phyloP scores from a whole-genome alignment of 23 tunicate species.

The Oikopleura dioica region DNA sequence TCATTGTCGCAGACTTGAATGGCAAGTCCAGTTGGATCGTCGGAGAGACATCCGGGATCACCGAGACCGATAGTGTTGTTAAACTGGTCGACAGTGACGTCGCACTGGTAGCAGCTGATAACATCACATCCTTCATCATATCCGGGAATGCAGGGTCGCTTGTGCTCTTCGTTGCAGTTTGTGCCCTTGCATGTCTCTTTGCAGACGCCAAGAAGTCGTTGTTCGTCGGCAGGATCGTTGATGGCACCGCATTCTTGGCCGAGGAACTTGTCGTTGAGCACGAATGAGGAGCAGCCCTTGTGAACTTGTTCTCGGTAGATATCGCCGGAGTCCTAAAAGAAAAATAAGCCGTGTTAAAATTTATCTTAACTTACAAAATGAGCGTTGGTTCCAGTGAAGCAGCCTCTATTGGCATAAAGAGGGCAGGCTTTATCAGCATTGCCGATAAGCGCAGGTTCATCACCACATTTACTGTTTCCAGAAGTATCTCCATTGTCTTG shows the following conservation, averaged over 20 bases:
- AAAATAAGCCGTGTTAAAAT: too few species aligned
- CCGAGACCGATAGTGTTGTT: not conserved
- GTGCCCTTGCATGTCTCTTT: not conserved
- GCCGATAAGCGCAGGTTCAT: not conserved
- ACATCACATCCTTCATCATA: too few species aligned
- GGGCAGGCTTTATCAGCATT: not conserved
- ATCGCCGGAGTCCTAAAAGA: not conserved
- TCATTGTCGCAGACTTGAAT: not conserved
- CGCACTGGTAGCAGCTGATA: not conserved
- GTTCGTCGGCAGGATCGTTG: not conserved
- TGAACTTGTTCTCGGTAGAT: not conserved
- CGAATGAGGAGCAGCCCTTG: constrained; percentile 3
- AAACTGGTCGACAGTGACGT: not conserved
- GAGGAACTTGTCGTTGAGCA: not conserved
- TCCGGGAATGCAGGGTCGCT: not conserved
- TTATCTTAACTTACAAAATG: not conserved
- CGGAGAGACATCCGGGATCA: not conserved
- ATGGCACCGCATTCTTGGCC: too few species aligned
- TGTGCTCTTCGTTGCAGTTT: not conserved
- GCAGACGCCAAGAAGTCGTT: not conserved
- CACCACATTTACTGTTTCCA: not conserved
- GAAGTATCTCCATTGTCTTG: not conserved
- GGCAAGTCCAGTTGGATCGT: not conserved
- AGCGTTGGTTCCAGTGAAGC: constrained; percentile 6
- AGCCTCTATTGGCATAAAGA: not conserved